Evolutionary conservation across 2,113 vertebrate species (phyloP).

Genomic region (Pyrgilauda ruficollis): DNA sequence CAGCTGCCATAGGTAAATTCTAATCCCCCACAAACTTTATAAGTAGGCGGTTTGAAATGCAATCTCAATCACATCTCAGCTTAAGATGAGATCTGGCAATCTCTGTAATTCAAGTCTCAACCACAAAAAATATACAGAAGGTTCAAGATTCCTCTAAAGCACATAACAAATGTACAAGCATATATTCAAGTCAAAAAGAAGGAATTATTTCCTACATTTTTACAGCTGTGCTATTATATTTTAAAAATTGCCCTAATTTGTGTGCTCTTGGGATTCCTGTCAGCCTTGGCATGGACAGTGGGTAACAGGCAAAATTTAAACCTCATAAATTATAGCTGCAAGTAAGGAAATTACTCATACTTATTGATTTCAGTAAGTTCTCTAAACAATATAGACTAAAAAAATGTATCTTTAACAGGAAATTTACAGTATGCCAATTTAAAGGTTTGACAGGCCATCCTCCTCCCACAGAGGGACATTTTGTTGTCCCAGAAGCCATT

Average conservation of each 20-base stretch:
- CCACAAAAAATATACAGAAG: background rate
- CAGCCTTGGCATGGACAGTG: background rate
- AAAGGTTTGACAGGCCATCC: background rate
- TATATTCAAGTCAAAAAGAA: background rate
- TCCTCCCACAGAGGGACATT: background rate
- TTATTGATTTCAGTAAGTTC: background rate
- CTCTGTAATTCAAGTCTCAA: background rate
- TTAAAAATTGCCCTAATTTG: background rate
- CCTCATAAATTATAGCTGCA: background rate
- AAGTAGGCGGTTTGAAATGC: background rate
- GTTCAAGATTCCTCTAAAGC: background rate
- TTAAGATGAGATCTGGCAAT: background rate
- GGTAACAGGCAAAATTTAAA: background rate
- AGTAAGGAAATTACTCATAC: background rate
- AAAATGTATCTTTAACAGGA: background rate
- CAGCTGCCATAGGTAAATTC: background rate
- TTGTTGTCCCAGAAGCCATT: background rate
- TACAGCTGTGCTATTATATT: background rate
- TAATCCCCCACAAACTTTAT: background rate
- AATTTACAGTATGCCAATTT: background rate
- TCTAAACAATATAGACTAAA: background rate
- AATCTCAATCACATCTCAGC: rapidly evolving
- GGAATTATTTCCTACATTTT: background rate
- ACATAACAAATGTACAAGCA: background rate
- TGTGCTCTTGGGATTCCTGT: background rate